Conservation (phyloP, 2,797 vertebrate species). For the Stomatorhinus walkeri region DNA sequence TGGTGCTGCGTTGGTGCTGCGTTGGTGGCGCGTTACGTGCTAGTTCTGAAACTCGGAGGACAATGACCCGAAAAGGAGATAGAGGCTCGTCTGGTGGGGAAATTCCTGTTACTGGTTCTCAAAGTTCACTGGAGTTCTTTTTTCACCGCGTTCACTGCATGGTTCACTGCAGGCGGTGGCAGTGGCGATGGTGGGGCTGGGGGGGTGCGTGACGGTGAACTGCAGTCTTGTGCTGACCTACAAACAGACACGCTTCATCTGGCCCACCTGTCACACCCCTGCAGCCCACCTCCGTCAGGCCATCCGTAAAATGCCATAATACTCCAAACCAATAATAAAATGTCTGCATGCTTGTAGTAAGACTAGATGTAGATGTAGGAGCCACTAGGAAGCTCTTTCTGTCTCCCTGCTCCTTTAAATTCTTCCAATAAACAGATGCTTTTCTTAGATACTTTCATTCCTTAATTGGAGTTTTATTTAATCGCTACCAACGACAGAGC, state of each 20-base stretch:
- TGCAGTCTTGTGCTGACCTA: constrained; percentile 15
- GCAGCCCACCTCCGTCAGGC: background rate
- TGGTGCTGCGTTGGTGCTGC: background rate
- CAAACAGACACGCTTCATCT: constrained; percentile 20
- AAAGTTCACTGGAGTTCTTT: constrained; percentile 30
- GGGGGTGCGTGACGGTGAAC: background rate
- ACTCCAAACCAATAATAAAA: background rate
- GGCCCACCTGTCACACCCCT: constrained; percentile 14
- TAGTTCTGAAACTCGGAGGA: background rate
- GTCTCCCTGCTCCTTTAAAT: background rate
- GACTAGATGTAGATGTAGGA: background rate
- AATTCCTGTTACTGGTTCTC: constrained; percentile 27
- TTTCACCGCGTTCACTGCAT: background rate
- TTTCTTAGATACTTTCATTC: background rate
- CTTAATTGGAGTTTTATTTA: background rate
- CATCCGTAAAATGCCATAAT: background rate
- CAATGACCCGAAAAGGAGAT: background rate
- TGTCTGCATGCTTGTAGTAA: background rate
- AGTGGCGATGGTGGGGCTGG: background rate
- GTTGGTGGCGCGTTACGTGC: background rate
- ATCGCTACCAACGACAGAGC: background rate
- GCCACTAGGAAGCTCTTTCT: background rate
- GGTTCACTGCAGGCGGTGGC: background rate
- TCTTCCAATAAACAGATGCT: constrained; percentile 9
- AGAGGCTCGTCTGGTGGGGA: constrained; percentile 17